Conservation (phyloP, 2,888 invertebrate genomes). For the Oasisia sp. region DNA sequence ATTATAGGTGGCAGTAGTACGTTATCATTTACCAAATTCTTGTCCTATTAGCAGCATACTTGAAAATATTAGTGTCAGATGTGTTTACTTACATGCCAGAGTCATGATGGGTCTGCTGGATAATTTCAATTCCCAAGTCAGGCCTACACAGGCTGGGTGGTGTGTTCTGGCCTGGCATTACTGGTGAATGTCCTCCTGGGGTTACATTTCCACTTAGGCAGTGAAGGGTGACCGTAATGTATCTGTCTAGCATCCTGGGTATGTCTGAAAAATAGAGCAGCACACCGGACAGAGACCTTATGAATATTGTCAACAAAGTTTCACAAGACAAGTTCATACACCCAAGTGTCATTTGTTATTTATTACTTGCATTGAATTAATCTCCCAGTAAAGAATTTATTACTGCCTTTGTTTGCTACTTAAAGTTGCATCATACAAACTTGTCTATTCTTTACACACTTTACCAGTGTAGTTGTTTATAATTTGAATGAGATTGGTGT, state of each 20-base stretch:
- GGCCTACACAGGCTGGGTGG: no score
- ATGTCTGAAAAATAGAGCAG: background rate
- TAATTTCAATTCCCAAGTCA: background rate
- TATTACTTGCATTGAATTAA: background rate
- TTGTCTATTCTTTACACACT: background rate
- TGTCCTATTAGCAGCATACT: background rate
- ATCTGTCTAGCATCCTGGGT: background rate
- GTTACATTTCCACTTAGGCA: background rate
- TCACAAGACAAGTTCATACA: background rate
- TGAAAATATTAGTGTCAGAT: background rate
- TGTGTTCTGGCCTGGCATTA: background rate
- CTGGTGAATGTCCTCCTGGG: slow-evolving; percentile 4
- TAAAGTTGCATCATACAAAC: background rate
- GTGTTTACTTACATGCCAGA: background rate
- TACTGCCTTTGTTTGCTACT: background rate
- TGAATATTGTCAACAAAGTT: background rate
- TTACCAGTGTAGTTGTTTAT: background rate
- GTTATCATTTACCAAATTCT: background rate
- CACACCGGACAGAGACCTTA: background rate
- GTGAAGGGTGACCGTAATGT: background rate
- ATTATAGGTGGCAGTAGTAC: no score
- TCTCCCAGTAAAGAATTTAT: background rate
- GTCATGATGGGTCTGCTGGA: background rate
- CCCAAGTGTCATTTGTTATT: background rate
- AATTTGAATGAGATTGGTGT: background rate